A percentile compares a stretch with the other conserved stretches of the same genome.
Evolutionary conservation across 2,797 vertebrate species (phyloP).

Genomic region (Acanthiza pusilla): DNA sequence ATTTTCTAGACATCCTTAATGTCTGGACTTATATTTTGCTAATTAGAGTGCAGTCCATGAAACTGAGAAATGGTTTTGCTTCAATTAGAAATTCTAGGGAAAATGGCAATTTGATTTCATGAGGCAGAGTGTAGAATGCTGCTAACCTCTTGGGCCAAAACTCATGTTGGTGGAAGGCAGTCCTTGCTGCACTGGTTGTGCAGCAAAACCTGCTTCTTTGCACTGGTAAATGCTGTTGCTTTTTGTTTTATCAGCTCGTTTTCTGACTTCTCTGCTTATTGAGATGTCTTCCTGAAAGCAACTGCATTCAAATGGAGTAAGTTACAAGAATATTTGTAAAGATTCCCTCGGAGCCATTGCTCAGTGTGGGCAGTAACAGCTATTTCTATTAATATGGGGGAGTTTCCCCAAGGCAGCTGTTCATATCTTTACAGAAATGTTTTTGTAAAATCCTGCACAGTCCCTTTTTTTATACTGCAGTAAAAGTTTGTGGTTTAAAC

Average conservation of each 20-base stretch:
- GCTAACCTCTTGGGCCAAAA: background rate
- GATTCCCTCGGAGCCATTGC: background rate
- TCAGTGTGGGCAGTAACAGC: background rate
- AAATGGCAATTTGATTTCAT: background rate
- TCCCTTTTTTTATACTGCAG: conserved; percentile 8
- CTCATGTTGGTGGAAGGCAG: background rate
- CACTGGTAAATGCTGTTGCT: background rate
- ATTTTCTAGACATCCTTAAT: background rate
- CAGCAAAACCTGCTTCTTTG: background rate
- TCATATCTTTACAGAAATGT: conserved; percentile 25
- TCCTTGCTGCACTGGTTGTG: background rate
- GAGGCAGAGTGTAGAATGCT: background rate
- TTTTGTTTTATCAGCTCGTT: background rate
- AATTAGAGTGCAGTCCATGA: background rate
- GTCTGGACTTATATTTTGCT: background rate
- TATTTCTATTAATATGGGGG: conserved; percentile 51
- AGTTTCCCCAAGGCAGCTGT: conserved; percentile 57
- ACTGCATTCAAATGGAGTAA: background rate
- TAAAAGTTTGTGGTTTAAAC: conserved; percentile 59
- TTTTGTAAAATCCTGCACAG: conserved; percentile 43
- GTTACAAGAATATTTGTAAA: conserved; percentile 27
- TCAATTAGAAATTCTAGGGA: background rate
- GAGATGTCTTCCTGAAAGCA: conserved; percentile 21
- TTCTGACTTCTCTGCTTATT: background rate
- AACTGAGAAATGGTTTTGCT: background rate